Conservation (phyloP, 1,140 invertebrate species). For the Philaenus spumarius region DNA sequence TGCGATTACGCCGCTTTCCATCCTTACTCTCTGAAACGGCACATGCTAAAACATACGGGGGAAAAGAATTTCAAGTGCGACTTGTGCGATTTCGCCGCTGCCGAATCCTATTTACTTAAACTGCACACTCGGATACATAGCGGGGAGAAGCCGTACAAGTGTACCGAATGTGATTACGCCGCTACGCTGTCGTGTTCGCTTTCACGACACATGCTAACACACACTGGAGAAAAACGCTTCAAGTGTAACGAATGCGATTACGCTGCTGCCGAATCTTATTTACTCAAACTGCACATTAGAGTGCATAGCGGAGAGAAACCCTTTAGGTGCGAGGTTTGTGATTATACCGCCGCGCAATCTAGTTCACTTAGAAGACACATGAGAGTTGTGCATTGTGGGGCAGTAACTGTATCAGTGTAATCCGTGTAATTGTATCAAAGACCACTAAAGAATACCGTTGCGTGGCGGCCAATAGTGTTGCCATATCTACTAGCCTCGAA, state of each 20-base stretch:
- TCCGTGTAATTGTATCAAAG: too few relatives aligned
- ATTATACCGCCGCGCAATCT: too few relatives aligned
- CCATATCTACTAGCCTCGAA: too few relatives aligned
- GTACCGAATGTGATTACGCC: slow-evolving; percentile 49
- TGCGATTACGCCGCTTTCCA: too few relatives aligned
- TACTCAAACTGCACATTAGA: slow-evolving; percentile 69
- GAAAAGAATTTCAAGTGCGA: slow-evolving; percentile 16
- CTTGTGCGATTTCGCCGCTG: slow-evolving; percentile 8
- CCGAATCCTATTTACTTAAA: slow-evolving; percentile 5
- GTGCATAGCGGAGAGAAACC: slow-evolving; percentile 79
- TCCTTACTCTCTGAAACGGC: too few relatives aligned
- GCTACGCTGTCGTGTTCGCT: not conserved
- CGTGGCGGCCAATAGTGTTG: too few relatives aligned
- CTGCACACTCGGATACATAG: slow-evolving; percentile 58
- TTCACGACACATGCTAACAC: slow-evolving; percentile 60
- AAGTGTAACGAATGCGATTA: slow-evolving; percentile 81
- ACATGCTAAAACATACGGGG: too few relatives aligned
- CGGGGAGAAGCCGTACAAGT: slow-evolving; percentile 60
- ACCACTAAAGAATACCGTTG: too few relatives aligned
- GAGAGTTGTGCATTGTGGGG: too few relatives aligned
- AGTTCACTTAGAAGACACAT: too few relatives aligned
- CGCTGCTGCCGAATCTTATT: slow-evolving; percentile 73
- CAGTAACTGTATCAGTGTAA: too few relatives aligned
- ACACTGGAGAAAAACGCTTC: slow-evolving; percentile 87
- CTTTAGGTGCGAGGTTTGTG: slow-evolving; percentile 63